Evolutionary conservation across 2,797 vertebrate genomes (phyloP).

Genomic region (Bradypodion ventrale): DNA sequence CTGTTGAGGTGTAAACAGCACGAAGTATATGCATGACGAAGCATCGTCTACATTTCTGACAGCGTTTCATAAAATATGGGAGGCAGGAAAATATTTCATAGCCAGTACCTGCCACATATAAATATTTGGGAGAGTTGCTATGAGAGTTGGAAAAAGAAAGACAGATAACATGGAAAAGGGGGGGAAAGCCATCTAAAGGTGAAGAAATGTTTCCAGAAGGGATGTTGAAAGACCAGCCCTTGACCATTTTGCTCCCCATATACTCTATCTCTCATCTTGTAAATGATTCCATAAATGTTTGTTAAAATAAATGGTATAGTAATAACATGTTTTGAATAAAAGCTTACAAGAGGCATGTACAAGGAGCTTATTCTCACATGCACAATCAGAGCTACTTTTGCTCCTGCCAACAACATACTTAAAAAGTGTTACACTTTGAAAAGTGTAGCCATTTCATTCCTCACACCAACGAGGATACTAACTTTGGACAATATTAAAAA

Average conservation of each 20-base stretch:
- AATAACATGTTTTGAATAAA: not conserved
- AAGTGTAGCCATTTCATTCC: not conserved
- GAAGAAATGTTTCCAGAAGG: constrained; percentile 79
- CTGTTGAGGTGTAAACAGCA: constrained; percentile 76
- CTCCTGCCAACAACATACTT: not conserved
- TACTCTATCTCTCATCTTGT: constrained; percentile 21
- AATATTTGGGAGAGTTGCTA: constrained; percentile 88
- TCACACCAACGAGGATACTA: not conserved
- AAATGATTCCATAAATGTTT: not conserved
- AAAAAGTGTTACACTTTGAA: not conserved
- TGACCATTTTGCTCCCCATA: constrained; percentile 47
- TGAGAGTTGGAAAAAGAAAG: constrained; percentile 77
- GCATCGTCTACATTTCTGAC: constrained; percentile 80
- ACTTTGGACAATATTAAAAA: not conserved
- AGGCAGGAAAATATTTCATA: constrained; percentile 66
- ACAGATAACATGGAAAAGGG: constrained; percentile 77
- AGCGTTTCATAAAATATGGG: constrained; percentile 66
- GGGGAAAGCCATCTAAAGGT: constrained; percentile 72
- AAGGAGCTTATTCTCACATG: not conserved
- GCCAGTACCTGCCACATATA: constrained; percentile 77
- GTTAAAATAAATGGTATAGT: constrained; percentile 31
- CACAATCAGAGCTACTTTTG: not conserved
- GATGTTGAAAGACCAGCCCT: constrained; percentile 60
- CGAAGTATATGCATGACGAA: constrained; percentile 76
- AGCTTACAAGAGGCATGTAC: not conserved